These are phyloP conservation scores for Cataglyphis albicans DNA, from an alignment of 2,888 invertebrate species.

Conservation along the genomic window DNA sequence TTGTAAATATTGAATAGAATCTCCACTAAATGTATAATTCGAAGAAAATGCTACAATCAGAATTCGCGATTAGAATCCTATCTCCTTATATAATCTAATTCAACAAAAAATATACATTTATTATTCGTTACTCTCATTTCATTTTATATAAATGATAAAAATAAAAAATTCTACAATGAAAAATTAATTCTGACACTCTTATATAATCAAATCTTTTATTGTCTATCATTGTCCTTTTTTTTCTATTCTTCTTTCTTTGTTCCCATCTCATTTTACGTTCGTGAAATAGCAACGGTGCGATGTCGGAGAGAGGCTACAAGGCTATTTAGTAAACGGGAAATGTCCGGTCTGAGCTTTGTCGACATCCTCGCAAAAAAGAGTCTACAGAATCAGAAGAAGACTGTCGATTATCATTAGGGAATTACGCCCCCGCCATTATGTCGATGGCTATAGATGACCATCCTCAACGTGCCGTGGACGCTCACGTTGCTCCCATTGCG, in stretches of 20 bases:
- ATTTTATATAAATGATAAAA: background rate
- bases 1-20: constrained; percentile 45
- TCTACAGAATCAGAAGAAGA: constrained; percentile 58
- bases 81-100: background rate
- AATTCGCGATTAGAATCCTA: background rate
- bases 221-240: background rate
- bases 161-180: background rate
- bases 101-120: background rate
- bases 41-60: constrained; percentile 18
- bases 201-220: background rate
- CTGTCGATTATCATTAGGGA: constrained; percentile 72
- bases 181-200: background rate
- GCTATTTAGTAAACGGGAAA: constrained; percentile 48
- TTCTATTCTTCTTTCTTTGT: background rate
- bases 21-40: constrained; percentile 38
- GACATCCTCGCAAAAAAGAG: constrained; percentile 51
- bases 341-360: constrained; percentile 51
- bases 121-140: background rate
- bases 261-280: constrained; percentile 10
- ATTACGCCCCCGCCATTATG: constrained; percentile 75
- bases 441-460: constrained; percentile 59
- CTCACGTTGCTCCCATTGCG: constrained; percentile 38
- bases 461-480: constrained; percentile 5
- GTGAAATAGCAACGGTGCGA: constrained; percentile 4
- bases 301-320: constrained; percentile 33